Base-by-base conservation (phyloP, 2,797 vertebrate species). In the Ctenopoma multispine region DNA sequence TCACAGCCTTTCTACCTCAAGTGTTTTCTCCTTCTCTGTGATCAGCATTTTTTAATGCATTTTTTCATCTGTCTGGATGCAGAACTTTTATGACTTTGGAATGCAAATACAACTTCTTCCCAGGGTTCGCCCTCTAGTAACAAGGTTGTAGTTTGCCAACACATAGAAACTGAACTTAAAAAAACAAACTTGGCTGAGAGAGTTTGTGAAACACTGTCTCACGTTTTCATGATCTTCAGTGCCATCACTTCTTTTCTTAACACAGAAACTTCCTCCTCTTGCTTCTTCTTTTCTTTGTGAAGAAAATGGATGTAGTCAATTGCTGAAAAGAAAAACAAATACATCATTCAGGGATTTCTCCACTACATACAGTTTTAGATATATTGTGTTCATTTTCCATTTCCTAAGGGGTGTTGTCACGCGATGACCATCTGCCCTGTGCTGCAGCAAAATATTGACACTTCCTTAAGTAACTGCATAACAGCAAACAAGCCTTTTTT, bases 141-240 rank as follows among this genome's bases (percentile, higher is more conserved):
- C 0, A 27, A 53, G 7, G 21, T 48, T 13, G 59, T 23, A 29
- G 38, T 47, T 62, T 5, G 6, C 3, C 18, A 44, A n/a, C 44
- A 46, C 18, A 46, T 9, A 9, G 18, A 46, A 46, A n/a, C 18
- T 15, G 40, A 15, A 40, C 31, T 34, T 20, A 36, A 49, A n/a
- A 48, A 48, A 20, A 15, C 7, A 4, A n/a, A 2, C 15, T 21
- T n/a, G 1, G 18, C 14, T 34, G n/a, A 24, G 18, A n/a, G 48
- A n/a, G 36, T 29, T 7, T 58, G 6, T 6, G 3, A 75, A 67
- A 0, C 1, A 40, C 4, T n/a, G 2, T 12, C 85, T 85, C 40
- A 99, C 98, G 95, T 96, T 96, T 99, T 99, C 98, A 99, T 99
- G 69, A 99, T 99, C 92, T 99, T 97, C 71, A 99, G 91, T 1